Base-by-base conservation (phyloP, 2,888 invertebrate genomes). In the Bursaphelenchus okinawaensis region DNA sequence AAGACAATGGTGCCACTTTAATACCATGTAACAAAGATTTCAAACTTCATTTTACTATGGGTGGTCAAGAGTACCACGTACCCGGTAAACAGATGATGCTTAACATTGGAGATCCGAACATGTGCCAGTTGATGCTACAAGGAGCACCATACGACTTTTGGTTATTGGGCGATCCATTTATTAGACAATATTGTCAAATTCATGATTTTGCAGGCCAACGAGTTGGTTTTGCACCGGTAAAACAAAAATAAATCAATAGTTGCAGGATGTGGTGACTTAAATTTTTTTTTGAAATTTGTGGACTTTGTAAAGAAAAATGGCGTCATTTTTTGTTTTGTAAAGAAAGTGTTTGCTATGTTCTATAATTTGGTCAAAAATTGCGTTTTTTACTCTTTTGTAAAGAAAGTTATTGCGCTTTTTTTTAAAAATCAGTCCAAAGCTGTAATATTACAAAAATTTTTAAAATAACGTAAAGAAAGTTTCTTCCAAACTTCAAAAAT, bases 151-250 rank as follows among this genome's bases (percentile, higher is more conserved):
- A 56, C 1, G 60, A 40, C 31, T 40, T 59, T 20, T 59, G 31
- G 50, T 20, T 59, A n/a, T 40, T 59, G 8, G 60, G 60, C 9
- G 60, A 59, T 50, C 50, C 60, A 1, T 59, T 59, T 27, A 27
- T 59, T 4, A 31, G 60, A 4, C 19, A 50, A 40, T 52, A 27
- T 16, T 59, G 60, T 6, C 60, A 59, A 59, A 50, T 59, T n/a
- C 50, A 59, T 27, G 60, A 59, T 27, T 40, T 59, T 22, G n/a
- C 31, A 16, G 29, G 51, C 4, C 29, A 59, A 26, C 8, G 6
- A 3, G 60, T 59, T 1, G 60, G 60, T 8, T 59, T 59, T 20
- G 60, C 60, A n/a, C 60, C 60, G 22, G 60, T 59, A 12, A 59
- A 59, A 24, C 50, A 59, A n/a, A 40, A 40, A 40, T 40, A 40